These are phyloP conservation scores for Psittacula echo DNA, from an alignment of 2,797 vertebrate species.

Conservation along the genomic window DNA sequence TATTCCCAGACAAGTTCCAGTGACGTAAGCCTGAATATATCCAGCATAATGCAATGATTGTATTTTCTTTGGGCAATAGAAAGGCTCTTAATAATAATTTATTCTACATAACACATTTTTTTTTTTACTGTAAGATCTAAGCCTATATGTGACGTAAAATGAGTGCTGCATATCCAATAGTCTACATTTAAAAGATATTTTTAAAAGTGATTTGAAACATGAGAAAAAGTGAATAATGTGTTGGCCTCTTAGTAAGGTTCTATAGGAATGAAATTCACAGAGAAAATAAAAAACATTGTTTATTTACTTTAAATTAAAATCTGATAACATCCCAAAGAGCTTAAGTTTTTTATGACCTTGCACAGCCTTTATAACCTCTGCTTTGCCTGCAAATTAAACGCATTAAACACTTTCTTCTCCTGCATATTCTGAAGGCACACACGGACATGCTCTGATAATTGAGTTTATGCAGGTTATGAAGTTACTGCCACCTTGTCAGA, in stretches of 20 bases:
- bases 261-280: neutral
- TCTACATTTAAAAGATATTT: neutral
- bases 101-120: neutral
- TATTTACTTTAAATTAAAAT: conserved; percentile 5
- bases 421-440: neutral
- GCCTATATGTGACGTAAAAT: neutral
- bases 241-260: no score
- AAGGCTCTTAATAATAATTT: neutral
- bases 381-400: neutral
- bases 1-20: neutral
- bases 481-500: neutral
- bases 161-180: neutral
- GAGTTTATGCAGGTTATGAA: neutral
- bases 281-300: neutral
- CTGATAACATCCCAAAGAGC: neutral
- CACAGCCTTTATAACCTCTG: neutral
- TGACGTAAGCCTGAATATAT: neutral
- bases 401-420: neutral
- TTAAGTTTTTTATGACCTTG: neutral
- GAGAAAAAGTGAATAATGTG: neutral
- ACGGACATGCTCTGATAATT: neutral
- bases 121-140: neutral
- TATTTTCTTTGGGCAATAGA: neutral
- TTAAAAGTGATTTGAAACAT: neutral
- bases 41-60: neutral